These are phyloP conservation scores for Ylistrum balloti DNA, from an alignment of 1,140 invertebrate genomes.

Conservation along the genomic window DNA sequence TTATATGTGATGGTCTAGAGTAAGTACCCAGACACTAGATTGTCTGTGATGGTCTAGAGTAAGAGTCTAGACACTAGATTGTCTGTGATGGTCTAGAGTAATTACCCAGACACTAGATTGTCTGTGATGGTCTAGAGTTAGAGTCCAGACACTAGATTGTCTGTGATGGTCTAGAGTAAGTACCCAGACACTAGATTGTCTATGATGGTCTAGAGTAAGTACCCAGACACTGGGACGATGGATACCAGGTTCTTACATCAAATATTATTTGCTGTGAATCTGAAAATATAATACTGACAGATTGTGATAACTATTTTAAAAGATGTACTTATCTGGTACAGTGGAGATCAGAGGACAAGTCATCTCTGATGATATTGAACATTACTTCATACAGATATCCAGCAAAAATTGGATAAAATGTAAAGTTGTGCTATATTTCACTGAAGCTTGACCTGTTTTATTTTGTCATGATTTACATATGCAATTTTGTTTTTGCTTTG, in stretches of 20 bases:
- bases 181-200: too few species aligned
- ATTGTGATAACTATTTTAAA: neutral
- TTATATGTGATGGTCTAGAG: conserved; percentile 69
- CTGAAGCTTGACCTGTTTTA: conserved; percentile 7
- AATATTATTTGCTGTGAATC: neutral
- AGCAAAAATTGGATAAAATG: neutral
- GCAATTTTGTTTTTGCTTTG: neutral
- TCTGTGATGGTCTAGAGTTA: too few species aligned
- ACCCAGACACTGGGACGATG: too few species aligned
- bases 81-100: too few species aligned
- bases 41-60: neutral
- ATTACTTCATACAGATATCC: too few species aligned
- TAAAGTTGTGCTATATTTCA: neutral
- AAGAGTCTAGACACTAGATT: too few species aligned
- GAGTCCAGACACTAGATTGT: too few species aligned
- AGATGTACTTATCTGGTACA: neutral
- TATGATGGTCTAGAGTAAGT: too few species aligned
- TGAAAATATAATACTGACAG: neutral
- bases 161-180: too few species aligned
- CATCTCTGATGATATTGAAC: neutral
- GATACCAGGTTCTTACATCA: neutral
- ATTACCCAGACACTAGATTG: too few species aligned
- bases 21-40: conserved; percentile 67
- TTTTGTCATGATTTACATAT: neutral
- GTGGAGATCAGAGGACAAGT: neutral